phyloP scores from a whole-genome alignment of 92 coral and sea anemone species.

The Pocillopora grandis region DNA sequence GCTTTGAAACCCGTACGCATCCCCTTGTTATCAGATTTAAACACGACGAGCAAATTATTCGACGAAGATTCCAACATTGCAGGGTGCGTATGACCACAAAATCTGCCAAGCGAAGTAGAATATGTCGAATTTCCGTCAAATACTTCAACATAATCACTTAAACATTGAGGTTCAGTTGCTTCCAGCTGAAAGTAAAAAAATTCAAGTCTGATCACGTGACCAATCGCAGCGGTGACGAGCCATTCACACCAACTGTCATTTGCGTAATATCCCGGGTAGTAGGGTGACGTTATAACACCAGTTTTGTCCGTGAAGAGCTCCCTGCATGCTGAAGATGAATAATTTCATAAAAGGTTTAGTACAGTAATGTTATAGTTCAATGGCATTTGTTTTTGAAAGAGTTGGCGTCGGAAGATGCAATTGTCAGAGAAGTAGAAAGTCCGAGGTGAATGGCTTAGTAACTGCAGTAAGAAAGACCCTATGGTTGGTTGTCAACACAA shows the following conservation, averaged over 20 bases:
- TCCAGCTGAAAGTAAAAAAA: constrained; percentile 47
- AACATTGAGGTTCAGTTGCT: constrained; percentile 29
- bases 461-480: no score
- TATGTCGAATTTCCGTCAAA: constrained; percentile 32
- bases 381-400: no score
- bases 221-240: constrained; percentile 28
- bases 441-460: no score
- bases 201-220: constrained; percentile 46
- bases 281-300: constrained; percentile 48
- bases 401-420: background rate
- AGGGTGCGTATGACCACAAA: constrained; percentile 50
- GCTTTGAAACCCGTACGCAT: constrained; percentile 45
- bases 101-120: constrained; percentile 42
- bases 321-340: constrained; percentile 33
- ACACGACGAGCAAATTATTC: constrained; percentile 16
- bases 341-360: background rate
- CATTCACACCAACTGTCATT: constrained; percentile 51
- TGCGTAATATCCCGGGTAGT: constrained; percentile 56
- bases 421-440: background rate
- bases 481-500: no score
- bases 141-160: constrained; percentile 42
- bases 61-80: constrained; percentile 31
- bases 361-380: background rate
- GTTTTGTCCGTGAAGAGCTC: constrained; percentile 32
- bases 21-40: constrained; percentile 22